Evolutionary conservation across 2,797 vertebrate genomes (phyloP).

Genomic region (Onychomys leucogaster): DNA sequence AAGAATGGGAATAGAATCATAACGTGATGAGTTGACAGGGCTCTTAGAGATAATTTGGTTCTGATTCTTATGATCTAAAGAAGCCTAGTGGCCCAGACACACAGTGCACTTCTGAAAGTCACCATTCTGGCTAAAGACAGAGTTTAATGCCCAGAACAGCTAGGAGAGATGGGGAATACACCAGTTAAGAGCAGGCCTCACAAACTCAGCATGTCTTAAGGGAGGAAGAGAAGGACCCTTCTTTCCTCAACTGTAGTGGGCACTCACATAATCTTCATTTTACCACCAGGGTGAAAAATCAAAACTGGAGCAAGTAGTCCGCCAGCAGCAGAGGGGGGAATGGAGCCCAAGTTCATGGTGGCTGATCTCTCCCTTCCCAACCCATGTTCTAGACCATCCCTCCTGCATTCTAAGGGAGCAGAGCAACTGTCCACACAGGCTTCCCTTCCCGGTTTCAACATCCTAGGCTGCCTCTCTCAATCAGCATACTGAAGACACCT

Average conservation of each 20-base stretch:
- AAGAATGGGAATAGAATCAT: neutral
- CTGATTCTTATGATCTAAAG: neutral
- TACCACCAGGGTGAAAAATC: neutral
- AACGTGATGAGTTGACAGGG: neutral
- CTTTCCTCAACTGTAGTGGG: neutral
- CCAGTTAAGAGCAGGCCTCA: neutral
- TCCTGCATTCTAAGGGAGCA: accelerated
- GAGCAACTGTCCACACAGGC: accelerated
- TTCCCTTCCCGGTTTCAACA: neutral
- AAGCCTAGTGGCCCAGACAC: neutral
- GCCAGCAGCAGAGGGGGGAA: neutral
- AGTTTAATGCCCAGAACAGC: accelerated
- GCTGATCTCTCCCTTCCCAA: neutral
- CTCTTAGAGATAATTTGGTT: neutral
- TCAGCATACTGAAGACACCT: neutral
- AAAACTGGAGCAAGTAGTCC: neutral
- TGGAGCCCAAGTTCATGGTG: neutral
- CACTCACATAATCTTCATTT: neutral
- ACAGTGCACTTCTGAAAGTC: neutral
- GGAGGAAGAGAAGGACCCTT: neutral
- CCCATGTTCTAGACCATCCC: neutral
- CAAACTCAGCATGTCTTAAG: neutral
- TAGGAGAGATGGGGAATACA: neutral
- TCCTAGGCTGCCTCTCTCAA: neutral
- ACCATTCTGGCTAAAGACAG: accelerated